Percentiles rank a stretch among this genome's conserved stretches.
Conservation (phyloP, 2,888 invertebrate species). For the Timandra comae region DNA sequence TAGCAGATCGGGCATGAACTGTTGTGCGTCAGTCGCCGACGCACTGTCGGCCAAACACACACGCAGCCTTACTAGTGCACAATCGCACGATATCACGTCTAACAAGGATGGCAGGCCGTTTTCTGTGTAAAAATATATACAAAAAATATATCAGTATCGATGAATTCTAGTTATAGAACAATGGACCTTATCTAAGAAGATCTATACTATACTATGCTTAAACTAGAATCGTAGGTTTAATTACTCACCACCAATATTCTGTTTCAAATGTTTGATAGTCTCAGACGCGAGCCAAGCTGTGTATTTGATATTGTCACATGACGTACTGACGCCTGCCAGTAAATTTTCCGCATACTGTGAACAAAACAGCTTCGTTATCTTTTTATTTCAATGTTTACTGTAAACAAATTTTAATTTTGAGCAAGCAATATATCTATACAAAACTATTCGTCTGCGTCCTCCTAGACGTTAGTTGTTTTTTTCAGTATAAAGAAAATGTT, state of each 20-base stretch:
- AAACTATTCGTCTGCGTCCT: too few relatives aligned
- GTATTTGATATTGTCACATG: slow-evolving; percentile 77
- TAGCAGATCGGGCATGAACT: slow-evolving; percentile 81
- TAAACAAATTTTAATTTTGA: too few relatives aligned
- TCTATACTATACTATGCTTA: background rate
- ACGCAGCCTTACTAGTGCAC: slow-evolving; percentile 85
- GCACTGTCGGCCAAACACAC: slow-evolving; percentile 71
- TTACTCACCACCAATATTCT: slow-evolving; percentile 55
- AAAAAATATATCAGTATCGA: too few relatives aligned
- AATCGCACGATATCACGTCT: slow-evolving; percentile 85
- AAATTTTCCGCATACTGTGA: slow-evolving; percentile 81
- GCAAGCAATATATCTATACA: too few relatives aligned
- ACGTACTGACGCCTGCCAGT: slow-evolving; percentile 82
- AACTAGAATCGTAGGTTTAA: background rate
- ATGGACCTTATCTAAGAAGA: slow-evolving; percentile 2
- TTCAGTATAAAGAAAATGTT: too few relatives aligned
- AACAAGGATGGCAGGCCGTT: slow-evolving; percentile 80
- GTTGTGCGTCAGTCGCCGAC: slow-evolving; percentile 68
- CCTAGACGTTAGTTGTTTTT: too few relatives aligned
- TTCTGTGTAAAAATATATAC: too few relatives aligned
- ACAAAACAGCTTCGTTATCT: slow-evolving; percentile 1
- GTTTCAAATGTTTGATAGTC: slow-evolving; percentile 65
- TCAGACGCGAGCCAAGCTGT: slow-evolving; percentile 68
- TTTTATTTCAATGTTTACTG: too few relatives aligned
- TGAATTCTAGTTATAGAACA: too few relatives aligned